A percentile compares a stretch with the other conserved stretches of the same genome.
phyloP scores from a whole-genome alignment of 1,140 invertebrate species.

The Drosophila pachea region DNA sequence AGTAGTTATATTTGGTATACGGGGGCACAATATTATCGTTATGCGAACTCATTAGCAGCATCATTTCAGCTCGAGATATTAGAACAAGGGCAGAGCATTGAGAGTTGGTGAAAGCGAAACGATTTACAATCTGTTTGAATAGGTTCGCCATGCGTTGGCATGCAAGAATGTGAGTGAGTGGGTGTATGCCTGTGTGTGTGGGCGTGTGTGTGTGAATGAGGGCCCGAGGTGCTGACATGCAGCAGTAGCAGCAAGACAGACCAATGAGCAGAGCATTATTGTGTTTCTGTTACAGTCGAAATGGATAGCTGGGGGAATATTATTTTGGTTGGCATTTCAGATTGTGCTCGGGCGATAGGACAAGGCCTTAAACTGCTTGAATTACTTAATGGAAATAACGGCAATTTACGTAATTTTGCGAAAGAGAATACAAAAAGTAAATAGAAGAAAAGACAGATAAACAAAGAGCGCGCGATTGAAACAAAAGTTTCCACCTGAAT shows the following conservation, averaged over 20 bases:
- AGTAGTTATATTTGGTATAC: constrained; percentile 37
- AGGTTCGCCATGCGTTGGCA: constrained; percentile 8
- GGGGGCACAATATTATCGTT: constrained; percentile 61
- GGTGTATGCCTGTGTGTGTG: constrained; percentile 7
- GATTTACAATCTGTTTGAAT: constrained; percentile 25
- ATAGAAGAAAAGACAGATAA: constrained; percentile 1
- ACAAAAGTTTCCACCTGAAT: constrained; percentile 39
- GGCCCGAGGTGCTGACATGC: constrained; percentile 31
- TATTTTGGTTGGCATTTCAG: too few relatives aligned
- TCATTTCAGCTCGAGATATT: constrained; percentile 25
- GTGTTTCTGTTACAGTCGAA: too few relatives aligned
- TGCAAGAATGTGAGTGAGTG: neutral
- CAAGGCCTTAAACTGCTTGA: too few relatives aligned
- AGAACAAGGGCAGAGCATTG: neutral
- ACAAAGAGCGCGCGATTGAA: neutral
- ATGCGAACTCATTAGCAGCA: constrained; percentile 72
- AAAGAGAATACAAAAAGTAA: constrained; percentile 29
- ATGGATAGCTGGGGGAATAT: neutral
- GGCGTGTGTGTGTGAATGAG: neutral
- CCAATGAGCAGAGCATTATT: constrained; percentile 1
- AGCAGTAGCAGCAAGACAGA: constrained; percentile 1
- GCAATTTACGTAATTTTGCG: constrained; percentile 46
- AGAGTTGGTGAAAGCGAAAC: constrained; percentile 28
- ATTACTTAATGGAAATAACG: constrained; percentile 13
- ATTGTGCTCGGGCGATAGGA: too few relatives aligned